phyloP scores from a whole-genome alignment of 2,113 vertebrate species.

The Planiliza haematocheilus region DNA sequence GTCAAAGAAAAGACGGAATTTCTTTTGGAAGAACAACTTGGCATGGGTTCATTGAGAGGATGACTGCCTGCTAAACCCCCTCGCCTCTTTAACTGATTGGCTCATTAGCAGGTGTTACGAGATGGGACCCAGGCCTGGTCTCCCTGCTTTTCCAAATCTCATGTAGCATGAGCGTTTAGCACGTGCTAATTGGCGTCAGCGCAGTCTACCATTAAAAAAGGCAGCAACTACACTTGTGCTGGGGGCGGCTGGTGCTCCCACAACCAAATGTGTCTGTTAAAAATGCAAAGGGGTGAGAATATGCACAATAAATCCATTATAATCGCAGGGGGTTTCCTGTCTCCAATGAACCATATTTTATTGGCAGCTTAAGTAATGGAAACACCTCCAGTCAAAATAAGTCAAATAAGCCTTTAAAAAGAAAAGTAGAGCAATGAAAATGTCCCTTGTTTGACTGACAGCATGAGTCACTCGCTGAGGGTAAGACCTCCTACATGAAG shows the following conservation, averaged over 20 bases:
- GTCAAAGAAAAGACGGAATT: constrained; percentile 57
- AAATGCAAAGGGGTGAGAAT: constrained; percentile 47
- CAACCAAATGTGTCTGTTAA: constrained; percentile 57
- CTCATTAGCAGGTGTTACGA: constrained; percentile 83
- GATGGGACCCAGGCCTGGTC: constrained; percentile 68
- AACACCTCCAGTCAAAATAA: constrained; percentile 53
- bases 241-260: constrained; percentile 20
- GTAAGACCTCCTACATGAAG: constrained; percentile 31
- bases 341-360: constrained; percentile 58
- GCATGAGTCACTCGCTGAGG: constrained; percentile 27
- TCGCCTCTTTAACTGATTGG: constrained; percentile 55
- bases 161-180: constrained; percentile 73
- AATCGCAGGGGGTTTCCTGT: constrained; percentile 67
- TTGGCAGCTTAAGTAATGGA: constrained; percentile 37
- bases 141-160: constrained; percentile 40
- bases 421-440: constrained; percentile 43
- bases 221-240: constrained; percentile 29
- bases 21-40: constrained; percentile 30
- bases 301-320: constrained; percentile 59
- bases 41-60: constrained; percentile 47
- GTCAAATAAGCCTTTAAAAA: constrained; percentile 47
- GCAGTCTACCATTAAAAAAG: constrained; percentile 66
- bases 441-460: constrained; percentile 55
- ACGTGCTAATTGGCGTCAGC: constrained; percentile 78
- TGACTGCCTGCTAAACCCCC: constrained; percentile 48